Evolutionary conservation across 2,888 invertebrate genomes (phyloP).

Genomic region (Eutolmus rufibarbis): DNA sequence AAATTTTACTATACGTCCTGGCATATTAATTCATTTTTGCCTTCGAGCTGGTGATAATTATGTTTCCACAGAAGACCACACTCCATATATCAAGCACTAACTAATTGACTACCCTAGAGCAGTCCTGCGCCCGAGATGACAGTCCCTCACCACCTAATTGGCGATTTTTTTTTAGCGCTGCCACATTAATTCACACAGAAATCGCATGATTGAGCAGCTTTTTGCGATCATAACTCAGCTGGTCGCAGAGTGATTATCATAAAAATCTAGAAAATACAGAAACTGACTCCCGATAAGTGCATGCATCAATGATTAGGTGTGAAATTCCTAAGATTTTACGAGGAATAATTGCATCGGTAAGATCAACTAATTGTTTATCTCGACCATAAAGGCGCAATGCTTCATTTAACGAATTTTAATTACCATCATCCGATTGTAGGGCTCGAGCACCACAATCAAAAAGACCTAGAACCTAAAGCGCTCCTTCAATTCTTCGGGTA

Average conservation of each 20-base stretch:
- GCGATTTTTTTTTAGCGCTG: not conserved
- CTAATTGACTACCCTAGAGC: not conserved
- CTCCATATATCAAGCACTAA: not conserved
- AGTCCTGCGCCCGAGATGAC: not conserved
- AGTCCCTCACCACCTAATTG: not conserved
- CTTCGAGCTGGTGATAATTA: not conserved
- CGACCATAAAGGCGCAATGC: constrained; percentile 3
- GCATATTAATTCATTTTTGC: not conserved
- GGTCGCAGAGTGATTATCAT: not conserved
- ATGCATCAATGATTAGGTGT: constrained; percentile 7
- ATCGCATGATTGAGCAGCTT: not conserved
- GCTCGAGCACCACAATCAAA: not conserved
- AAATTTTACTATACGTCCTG: not conserved
- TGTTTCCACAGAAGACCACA: not conserved
- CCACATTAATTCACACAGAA: not conserved
- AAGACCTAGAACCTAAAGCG: not conserved
- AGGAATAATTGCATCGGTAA: constrained; percentile 10
- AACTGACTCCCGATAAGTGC: not conserved
- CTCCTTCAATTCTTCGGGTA: not conserved
- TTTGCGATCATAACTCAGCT: not conserved
- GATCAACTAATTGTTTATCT: constrained; percentile 5
- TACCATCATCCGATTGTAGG: constrained; percentile 4
- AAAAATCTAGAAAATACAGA: not conserved
- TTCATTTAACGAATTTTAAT: constrained; percentile 31
- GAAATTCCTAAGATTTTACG: constrained; percentile 8